These are phyloP conservation scores for Varanus salvator DNA, from an alignment of 2,113 vertebrate genomes.

Conservation along the genomic window DNA sequence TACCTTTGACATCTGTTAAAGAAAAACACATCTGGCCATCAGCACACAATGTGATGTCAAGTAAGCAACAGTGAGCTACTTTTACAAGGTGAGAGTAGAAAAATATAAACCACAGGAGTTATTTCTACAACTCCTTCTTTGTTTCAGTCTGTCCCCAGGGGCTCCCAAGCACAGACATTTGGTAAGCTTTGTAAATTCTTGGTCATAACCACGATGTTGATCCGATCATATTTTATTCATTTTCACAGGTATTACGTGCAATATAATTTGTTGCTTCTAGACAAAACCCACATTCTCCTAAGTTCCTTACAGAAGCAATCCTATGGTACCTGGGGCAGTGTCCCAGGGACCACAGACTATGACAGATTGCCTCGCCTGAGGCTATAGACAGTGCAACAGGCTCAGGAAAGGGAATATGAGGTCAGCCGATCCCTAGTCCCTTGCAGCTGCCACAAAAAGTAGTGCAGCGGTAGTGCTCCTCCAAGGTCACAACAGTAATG, in stretches of 20 bases:
- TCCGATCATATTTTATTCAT: conserved; percentile 71
- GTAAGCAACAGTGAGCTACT: conserved; percentile 49
- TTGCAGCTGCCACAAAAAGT: too few relatives aligned
- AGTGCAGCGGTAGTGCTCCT: too few relatives aligned
- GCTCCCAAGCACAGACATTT: conserved; percentile 65
- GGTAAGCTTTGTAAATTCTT: conserved; percentile 78
- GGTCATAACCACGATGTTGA: conserved; percentile 76
- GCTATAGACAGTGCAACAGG: too few relatives aligned
- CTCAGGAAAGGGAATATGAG: too few relatives aligned
- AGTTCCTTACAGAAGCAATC: conserved; percentile 44
- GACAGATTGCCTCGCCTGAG: too few relatives aligned
- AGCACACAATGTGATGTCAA: conserved; percentile 59
- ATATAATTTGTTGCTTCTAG: conserved; percentile 54
- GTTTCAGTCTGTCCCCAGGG: conserved; percentile 70
- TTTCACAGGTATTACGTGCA: conserved; percentile 54
- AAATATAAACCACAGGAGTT: conserved; percentile 59
- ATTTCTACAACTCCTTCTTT: conserved; percentile 61
- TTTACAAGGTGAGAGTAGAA: conserved; percentile 62
- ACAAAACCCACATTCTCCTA: conserved; percentile 47
- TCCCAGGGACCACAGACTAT: too few relatives aligned
- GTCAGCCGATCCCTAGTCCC: too few relatives aligned
- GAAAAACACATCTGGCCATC: conserved; percentile 50
- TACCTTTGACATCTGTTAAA: conserved; percentile 51
- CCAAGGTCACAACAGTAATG: too few relatives aligned
- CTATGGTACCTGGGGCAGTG: too few relatives aligned